Conservation (phyloP, 2,113 vertebrate species). For the Pundamilia nyererei region DNA sequence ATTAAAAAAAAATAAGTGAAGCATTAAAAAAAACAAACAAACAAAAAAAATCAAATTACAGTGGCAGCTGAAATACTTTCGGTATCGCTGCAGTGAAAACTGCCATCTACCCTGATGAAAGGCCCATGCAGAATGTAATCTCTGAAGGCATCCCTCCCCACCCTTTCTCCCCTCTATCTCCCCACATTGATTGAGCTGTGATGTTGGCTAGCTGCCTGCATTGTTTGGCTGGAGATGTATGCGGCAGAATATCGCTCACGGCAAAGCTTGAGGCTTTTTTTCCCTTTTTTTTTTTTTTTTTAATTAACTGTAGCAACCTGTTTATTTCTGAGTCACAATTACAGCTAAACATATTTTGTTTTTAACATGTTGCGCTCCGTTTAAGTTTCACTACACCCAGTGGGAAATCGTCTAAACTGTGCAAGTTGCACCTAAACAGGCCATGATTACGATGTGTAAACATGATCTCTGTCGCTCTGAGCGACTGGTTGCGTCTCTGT, state of each 20-base stretch:
- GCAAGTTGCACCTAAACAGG: neutral
- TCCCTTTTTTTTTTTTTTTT: neutral
- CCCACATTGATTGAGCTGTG: neutral
- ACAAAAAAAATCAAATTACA: neutral
- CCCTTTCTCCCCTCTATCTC: neutral
- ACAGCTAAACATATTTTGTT: neutral
- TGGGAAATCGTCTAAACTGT: neutral
- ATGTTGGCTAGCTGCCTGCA: neutral
- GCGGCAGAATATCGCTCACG: neutral
- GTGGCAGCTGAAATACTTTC: neutral
- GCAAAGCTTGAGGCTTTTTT: neutral
- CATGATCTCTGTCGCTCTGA: neutral
- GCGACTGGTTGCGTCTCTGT: neutral
- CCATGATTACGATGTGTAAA: neutral
- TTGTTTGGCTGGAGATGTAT: neutral
- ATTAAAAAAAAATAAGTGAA: neutral
- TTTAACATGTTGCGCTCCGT: neutral
- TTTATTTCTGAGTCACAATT: neutral
- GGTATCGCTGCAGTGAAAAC: neutral
- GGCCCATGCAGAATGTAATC: neutral
- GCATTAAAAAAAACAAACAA: neutral
- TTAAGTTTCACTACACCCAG: neutral
- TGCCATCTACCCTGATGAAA: neutral
- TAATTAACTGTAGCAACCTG: neutral
- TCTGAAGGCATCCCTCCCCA: neutral